Conservation (phyloP, 64 coral and sea anemone genomes). For the Pocillopora verrucosa region DNA sequence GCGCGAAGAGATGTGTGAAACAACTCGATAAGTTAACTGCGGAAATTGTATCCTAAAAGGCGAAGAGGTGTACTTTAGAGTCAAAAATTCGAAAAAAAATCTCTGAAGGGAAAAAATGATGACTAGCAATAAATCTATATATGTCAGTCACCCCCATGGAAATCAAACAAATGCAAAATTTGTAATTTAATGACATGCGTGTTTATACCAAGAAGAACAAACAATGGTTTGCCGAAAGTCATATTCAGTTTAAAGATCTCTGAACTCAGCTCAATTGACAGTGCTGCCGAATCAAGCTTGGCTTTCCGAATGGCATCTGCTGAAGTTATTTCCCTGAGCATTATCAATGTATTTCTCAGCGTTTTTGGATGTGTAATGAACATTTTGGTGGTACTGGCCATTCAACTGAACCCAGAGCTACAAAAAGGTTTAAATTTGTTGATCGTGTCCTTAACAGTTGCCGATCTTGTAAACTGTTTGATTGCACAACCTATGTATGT, state of each 20-base stretch:
- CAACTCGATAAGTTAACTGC: too few relatives aligned
- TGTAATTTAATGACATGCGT: neutral
- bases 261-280: neutral
- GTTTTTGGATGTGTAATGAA: neutral
- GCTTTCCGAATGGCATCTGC: neutral
- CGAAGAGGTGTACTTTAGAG: neutral
- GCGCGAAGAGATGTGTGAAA: too few relatives aligned
- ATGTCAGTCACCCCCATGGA: neutral
- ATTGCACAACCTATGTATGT: constrained; percentile 24
- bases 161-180: constrained; percentile 39
- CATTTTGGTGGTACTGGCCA: constrained; percentile 2
- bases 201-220: neutral
- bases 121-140: neutral
- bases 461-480: constrained; percentile 23
- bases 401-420: neutral
- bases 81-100: neutral
- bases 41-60: too few relatives aligned
- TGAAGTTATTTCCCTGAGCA: neutral
- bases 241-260: neutral
- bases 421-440: constrained; percentile 37
- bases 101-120: neutral
- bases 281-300: neutral
- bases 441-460: constrained; percentile 19
- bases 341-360: neutral
- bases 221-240: constrained; percentile 1